Evolutionary conservation across 2,113 vertebrate species (phyloP).

Genomic region (Chaetodon auriga): DNA sequence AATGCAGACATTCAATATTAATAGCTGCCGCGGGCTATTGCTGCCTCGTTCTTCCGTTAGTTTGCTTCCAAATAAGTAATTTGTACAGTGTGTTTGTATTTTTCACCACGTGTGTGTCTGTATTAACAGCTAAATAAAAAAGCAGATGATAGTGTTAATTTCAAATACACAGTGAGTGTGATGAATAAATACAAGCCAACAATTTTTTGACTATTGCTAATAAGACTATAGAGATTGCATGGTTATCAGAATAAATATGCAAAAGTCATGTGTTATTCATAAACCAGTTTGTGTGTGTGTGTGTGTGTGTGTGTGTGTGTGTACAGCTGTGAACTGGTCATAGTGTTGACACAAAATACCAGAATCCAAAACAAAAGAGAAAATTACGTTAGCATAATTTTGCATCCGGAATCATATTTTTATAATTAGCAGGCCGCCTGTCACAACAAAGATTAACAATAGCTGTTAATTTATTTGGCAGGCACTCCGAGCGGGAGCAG

Average conservation of each 20-base stretch:
- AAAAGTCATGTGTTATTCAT: conserved; percentile 21
- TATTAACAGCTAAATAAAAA: conserved; percentile 8
- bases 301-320: not conserved
- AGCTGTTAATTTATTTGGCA: conserved; percentile 53
- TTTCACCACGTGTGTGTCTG: not conserved
- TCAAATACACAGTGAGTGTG: not conserved
- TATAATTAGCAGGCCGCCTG: conserved; percentile 46
- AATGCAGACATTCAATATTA: conserved; percentile 30
- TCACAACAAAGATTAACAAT: conserved; percentile 61
- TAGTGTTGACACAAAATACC: conserved; percentile 31
- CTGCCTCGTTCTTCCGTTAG: not conserved
- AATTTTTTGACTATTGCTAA: not conserved
- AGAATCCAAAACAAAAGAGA: conserved; percentile 43
- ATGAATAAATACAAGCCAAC: conserved; percentile 13
- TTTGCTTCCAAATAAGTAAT: not conserved
- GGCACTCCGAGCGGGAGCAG: not conserved
- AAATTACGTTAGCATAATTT: conserved; percentile 49
- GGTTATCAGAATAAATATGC: conserved; percentile 5
- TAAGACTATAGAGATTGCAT: conserved; percentile 18
- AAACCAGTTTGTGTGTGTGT: not conserved
- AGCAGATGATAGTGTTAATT: not conserved
- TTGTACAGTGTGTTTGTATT: not conserved
- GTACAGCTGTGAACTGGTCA: conserved; percentile 38
- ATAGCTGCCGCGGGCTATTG: conserved; percentile 1
- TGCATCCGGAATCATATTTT: conserved; percentile 40